Evolutionary conservation across 2,113 vertebrate species (phyloP), one percentile per base, ranked within the genome.

Genomic region (Spizaetus ornatus): DNA sequence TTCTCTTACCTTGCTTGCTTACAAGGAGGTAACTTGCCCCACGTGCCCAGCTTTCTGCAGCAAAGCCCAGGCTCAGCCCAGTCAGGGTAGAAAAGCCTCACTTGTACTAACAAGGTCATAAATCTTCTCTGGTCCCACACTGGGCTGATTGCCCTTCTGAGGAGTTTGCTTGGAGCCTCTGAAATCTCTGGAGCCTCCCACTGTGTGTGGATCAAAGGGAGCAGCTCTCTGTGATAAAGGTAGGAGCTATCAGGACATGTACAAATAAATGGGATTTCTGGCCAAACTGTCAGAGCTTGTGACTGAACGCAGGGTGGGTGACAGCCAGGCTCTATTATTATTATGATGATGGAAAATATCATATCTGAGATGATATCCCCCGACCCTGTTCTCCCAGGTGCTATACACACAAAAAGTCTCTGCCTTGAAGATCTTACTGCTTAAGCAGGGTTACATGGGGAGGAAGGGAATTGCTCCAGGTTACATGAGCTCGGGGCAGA

Each of bases 391-490:
- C 34, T 56, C 14, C 40, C 45, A 36, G 69, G 45, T n/a, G 63
- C 67, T 53, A 13, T 5, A 16, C 3, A 7, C 10, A 27, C 21
- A 16, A 32, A 25, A 76, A 27, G 14, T 20, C 19, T 55, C 13
- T 63, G 3, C 22, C 16, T 55, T n/a, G 15, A 71, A n/a, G 23
- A 20, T 16, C 34, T 70, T 40, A 1, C n/a, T 52, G 20, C 50
- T 34, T 27, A 10, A 56, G 14, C 18, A 55, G 19, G 32, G 16
- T 55, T 29, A 4, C 2, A 0, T 4, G 27, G 43, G n/a, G 43
- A 63, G 65, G 73, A 71, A 67, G 25, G 38, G n/a, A 43, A 7
- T 42, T 48, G 71, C 10, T 58, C 15, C 43, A 13, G 31, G 40
- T 38, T 61, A 10, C 6, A 1, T 16, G 40, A 29, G 48, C 45